Evolutionary conservation across 1,140 invertebrate genomes (phyloP).

Genomic region (Lordiphosa mommai): DNA sequence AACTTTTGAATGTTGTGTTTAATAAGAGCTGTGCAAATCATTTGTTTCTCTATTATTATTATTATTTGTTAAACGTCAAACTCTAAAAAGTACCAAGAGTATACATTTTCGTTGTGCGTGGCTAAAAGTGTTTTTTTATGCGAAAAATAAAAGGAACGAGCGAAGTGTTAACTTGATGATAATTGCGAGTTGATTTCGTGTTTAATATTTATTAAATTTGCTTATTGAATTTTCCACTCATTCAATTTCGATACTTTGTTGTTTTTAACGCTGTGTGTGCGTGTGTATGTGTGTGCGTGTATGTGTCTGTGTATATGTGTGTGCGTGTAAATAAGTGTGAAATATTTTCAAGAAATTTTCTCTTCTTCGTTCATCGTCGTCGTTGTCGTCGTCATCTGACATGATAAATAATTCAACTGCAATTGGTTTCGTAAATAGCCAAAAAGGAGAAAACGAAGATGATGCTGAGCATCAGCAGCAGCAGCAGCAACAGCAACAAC

Average conservation of each 20-base stretch:
- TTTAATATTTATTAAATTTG: constrained; percentile 74
- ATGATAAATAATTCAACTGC: constrained; percentile 78
- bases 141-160: constrained; percentile 6
- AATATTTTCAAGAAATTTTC: constrained; percentile 75
- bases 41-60: constrained; percentile 6
- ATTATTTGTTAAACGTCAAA: constrained; percentile 59
- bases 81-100: constrained; percentile 15
- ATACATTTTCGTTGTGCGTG: constrained; percentile 57
- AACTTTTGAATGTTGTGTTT: constrained; percentile 1
- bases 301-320: constrained; percentile 35
- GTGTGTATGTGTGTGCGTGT: constrained; percentile 33
- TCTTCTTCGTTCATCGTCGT: constrained; percentile 52
- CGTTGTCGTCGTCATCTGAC: constrained; percentile 52
- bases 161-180: constrained; percentile 68
- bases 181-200: constrained; percentile 62
- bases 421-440: constrained; percentile 72
- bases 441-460: constrained; percentile 32
- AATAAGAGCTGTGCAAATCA: constrained; percentile 16
- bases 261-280: constrained; percentile 52
- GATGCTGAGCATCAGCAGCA: constrained; percentile 2
- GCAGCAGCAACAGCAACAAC: constrained; percentile 13
- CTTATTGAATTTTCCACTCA: constrained; percentile 70
- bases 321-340: constrained; percentile 59
- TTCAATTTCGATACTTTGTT: constrained; percentile 48
- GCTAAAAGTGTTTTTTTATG: constrained; percentile 35